These are phyloP conservation scores for Argyresthia albistria DNA, from an alignment of 2,888 invertebrate species.

Conservation along the genomic window DNA sequence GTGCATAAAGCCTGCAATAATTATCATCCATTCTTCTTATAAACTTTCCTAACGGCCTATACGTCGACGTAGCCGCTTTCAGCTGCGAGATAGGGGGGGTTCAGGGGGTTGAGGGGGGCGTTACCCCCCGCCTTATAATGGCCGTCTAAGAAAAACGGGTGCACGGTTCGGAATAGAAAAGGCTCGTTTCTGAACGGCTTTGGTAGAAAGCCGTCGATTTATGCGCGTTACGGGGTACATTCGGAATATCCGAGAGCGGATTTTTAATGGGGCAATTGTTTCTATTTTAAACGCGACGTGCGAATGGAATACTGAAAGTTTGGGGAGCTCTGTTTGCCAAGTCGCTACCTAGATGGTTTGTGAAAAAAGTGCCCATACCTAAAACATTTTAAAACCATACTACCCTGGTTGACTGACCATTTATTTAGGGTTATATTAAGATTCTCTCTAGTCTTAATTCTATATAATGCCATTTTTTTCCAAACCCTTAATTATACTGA, in stretches of 20 bases:
- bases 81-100: conserved; percentile 31
- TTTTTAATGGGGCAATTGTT: conserved; percentile 70
- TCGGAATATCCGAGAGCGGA: conserved; percentile 66
- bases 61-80: conserved; percentile 69
- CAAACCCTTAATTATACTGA: too few species aligned
- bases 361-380: too few species aligned
- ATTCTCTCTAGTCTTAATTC: too few species aligned
- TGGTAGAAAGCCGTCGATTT: conserved; percentile 70
- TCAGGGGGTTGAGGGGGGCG: conserved; percentile 3
- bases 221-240: conserved; percentile 66
- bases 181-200: conserved; percentile 70
- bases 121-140: conserved; percentile 54
- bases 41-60: conserved; percentile 72
- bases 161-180: conserved; percentile 70
- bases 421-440: too few species aligned
- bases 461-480: too few species aligned
- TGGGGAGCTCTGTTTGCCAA: conserved; percentile 10
- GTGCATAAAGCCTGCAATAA: conserved; percentile 61
- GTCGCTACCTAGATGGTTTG: too few species aligned
- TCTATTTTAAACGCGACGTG: conserved; percentile 68
- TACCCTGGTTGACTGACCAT: too few species aligned
- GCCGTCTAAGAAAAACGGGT: conserved; percentile 70
- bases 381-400: too few species aligned
- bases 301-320: conserved; percentile 64
- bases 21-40: conserved; percentile 72